These are phyloP conservation scores for Scaptomyza montana DNA, from an alignment of 1,140 invertebrate genomes.

Conservation along the genomic window DNA sequence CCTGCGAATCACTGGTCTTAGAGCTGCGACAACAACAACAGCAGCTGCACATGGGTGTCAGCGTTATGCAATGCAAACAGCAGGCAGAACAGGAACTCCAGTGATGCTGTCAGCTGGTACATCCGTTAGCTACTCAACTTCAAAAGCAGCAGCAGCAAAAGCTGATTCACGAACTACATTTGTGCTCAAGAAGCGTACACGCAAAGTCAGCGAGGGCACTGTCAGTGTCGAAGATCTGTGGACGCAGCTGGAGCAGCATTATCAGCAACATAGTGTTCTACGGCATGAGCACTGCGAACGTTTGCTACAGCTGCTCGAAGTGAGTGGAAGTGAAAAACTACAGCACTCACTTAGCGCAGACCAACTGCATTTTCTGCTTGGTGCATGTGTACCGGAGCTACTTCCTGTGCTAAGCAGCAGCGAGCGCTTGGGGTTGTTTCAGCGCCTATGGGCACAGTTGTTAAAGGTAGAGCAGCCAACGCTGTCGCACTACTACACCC, in stretches of 20 bases:
- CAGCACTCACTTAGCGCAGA: conserved; percentile 18
- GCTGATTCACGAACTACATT: background rate
- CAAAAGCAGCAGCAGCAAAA: background rate
- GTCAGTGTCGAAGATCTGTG: conserved; percentile 40
- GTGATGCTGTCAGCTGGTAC: background rate
- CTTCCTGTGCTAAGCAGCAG: conserved; percentile 53
- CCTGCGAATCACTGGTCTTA: background rate
- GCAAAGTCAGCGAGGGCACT: background rate
- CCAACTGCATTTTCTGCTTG: conserved; percentile 67
- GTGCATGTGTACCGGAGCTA: conserved; percentile 64
- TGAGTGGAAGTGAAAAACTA: too few species aligned
- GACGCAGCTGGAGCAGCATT: conserved; percentile 58
- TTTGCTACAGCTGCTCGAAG: conserved; percentile 45
- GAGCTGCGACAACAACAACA: conserved; percentile 16
- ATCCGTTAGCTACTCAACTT: conserved; percentile 6
- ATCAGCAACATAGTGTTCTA: conserved; percentile 59
- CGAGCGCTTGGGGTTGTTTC: conserved; percentile 54
- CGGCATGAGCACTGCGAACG: conserved; percentile 55
- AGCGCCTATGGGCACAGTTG: conserved; percentile 62
- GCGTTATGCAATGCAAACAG: conserved; percentile 35
- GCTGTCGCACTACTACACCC: conserved; percentile 56
- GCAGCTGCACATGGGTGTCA: background rate
- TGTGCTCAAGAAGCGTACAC: conserved; percentile 6
- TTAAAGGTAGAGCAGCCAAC: conserved; percentile 48
- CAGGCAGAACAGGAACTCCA: background rate